Base-by-base conservation (phyloP, 2,888 invertebrate genomes). In the Ditylenchus weischeri region DNA sequence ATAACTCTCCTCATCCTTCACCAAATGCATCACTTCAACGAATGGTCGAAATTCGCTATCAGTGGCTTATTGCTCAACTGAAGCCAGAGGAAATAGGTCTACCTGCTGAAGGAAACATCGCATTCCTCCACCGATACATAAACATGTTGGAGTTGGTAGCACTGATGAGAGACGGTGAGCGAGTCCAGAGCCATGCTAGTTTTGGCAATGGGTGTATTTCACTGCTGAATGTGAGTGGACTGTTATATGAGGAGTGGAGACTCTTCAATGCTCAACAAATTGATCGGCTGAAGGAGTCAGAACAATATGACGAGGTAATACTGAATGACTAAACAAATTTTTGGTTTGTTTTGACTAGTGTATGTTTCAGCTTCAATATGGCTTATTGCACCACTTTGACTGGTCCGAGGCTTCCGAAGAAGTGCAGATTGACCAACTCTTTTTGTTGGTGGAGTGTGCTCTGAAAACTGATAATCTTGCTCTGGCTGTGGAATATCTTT, bases 121-220 rank as follows among this genome's bases (percentile, higher is more conserved):
- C 19, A 11, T 59, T 43, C 35, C 59, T 59, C 13, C 43, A 36
- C 8, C 59, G 59, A 10, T 59, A 36, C 59, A 59, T 36, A 10
- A 59, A 59, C 35, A 21, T 59, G 13, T 15, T 43, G 13, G 15
- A 36, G 23, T 6, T 59, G n/a, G 59, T 43, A 13, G 19, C 13
- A 2, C 21, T 43, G 38, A 23, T 59, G 23, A 35, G 36, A 7
- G 36, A 59, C 8, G 54, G 54, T 10, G 54, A 54, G 21, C 38
- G 57, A 43, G 23, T 62, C 18, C 36, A n/a, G 29, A 62, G 51
- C 18, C 62, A 66, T 21, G 66, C 66, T n/a, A 58, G 65, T 48
- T 66, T 66, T 38, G 66, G 58, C 47, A 65, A 62, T 50, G 38
- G 64, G n/a, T 66, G 66, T 51, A 49, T 66, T 50, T 57, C 65